These are phyloP conservation scores for Melieria crassipennis DNA, from an alignment of 2,888 invertebrate genomes.

Conservation along the genomic window DNA sequence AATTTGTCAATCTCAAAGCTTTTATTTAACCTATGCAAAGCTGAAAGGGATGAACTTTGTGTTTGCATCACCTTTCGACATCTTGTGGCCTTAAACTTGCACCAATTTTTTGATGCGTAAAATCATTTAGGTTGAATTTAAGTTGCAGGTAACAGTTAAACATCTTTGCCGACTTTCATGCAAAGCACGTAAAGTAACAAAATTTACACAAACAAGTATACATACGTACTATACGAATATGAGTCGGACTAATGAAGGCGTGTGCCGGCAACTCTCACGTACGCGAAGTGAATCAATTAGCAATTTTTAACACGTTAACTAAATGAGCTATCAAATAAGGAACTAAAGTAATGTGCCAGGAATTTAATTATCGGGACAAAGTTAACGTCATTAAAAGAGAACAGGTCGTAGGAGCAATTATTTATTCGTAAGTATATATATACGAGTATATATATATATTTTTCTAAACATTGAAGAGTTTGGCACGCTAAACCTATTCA, in stretches of 20 bases:
- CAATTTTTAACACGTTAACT: slow-evolving; percentile 8
- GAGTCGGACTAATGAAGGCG: no score
- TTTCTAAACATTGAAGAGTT: no score
- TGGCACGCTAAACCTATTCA: no score
- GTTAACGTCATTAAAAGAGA: no score
- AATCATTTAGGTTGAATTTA: neutral
- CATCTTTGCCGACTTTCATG: neutral
- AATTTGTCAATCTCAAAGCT: neutral
- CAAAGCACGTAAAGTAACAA: neutral
- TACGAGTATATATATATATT: no score
- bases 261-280: no score
- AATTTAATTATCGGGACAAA: no score
- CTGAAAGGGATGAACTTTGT: neutral
- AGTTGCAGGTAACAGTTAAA: neutral
- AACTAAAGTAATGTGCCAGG: no score
- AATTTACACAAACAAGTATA: neutral
- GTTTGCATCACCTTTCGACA: neutral
- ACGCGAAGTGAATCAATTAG: no score
- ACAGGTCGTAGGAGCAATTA: no score
- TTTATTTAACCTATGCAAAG: neutral
- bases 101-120: slow-evolving; percentile 7
- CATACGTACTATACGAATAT: no score
- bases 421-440: no score
- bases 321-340: slow-evolving; percentile 4
- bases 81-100: slow-evolving; percentile 36